These are phyloP conservation scores for Aurelia sp. DNA, from an alignment of 30 jellyfish, hydroid and myxozoan genomes.

Conservation along the genomic window DNA sequence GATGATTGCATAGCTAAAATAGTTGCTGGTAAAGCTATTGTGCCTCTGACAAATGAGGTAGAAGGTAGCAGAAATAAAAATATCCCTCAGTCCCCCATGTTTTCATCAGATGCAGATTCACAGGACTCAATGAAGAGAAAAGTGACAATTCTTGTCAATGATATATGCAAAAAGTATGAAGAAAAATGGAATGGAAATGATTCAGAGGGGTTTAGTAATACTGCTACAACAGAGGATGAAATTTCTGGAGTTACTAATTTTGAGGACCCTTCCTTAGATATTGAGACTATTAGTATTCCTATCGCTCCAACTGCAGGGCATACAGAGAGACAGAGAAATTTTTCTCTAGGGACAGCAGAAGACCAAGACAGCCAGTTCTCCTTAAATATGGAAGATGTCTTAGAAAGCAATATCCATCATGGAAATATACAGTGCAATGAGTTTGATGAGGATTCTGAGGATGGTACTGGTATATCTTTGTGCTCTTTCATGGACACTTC, in stretches of 20 bases:
- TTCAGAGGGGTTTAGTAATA: not conserved
- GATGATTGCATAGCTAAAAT: too few relatives aligned
- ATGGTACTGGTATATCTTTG: not conserved
- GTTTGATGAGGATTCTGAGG: not conserved
- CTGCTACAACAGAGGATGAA: not conserved
- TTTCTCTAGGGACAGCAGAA: too few relatives aligned
- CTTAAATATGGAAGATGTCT: too few relatives aligned
- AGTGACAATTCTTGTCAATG: not conserved
- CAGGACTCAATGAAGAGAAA: not conserved
- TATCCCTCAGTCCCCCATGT: not conserved
- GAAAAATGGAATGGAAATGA: not conserved
- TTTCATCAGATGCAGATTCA: constrained; percentile 19
- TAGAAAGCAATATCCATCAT: too few relatives aligned
- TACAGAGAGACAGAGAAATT: too few relatives aligned
- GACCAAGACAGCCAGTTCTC: too few relatives aligned
- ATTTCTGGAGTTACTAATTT: not conserved
- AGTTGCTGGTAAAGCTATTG: too few relatives aligned
- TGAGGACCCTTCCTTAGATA: not conserved
- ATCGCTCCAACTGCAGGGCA: too few relatives aligned
- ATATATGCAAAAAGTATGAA: not conserved
- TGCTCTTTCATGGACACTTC: constrained; percentile 1
- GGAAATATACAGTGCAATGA: not conserved
- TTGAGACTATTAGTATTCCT: too few relatives aligned
- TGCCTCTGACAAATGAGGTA: too few relatives aligned
- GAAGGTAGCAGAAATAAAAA: too few relatives aligned